Conservation (phyloP, 2,797 vertebrate genomes). For the Coracias cyanogaster region DNA sequence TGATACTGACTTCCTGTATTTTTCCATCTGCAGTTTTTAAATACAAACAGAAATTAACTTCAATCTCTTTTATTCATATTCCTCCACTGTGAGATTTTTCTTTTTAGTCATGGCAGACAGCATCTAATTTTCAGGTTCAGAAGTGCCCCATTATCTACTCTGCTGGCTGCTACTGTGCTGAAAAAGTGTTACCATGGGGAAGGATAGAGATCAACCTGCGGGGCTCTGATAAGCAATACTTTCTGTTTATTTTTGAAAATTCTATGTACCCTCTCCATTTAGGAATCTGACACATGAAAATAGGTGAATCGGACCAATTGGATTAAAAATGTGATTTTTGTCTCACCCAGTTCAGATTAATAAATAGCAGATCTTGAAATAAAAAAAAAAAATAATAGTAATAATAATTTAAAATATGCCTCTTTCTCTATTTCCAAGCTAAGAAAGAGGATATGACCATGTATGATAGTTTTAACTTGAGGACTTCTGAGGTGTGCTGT, state of each 20-base stretch:
- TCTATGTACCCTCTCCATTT: neutral
- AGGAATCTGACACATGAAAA: neutral
- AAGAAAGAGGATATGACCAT: neutral
- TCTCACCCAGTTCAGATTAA: neutral
- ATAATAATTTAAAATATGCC: neutral
- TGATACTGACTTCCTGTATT: neutral
- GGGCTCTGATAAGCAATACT: constrained; percentile 44
- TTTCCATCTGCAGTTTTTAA: neutral
- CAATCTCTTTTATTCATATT: neutral
- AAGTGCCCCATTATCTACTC: constrained; percentile 52
- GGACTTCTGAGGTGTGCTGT: neutral
- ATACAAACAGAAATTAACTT: neutral
- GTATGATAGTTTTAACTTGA: neutral
- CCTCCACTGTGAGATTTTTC: neutral
- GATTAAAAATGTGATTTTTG: neutral
- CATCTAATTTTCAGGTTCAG: constrained; percentile 65
- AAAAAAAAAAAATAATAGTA: neutral
- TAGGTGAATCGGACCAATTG: neutral
- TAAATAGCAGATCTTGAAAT: neutral
- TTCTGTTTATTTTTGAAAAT: constrained; percentile 27
- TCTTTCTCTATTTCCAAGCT: neutral
- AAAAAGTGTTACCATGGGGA: constrained; percentile 56
- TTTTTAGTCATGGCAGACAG: constrained; percentile 20
- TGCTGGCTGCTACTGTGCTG: constrained; percentile 26
- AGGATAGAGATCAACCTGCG: constrained; percentile 52